Evolutionary conservation across 2,888 invertebrate species (phyloP).

Genomic region (Miltochrista miniata): DNA sequence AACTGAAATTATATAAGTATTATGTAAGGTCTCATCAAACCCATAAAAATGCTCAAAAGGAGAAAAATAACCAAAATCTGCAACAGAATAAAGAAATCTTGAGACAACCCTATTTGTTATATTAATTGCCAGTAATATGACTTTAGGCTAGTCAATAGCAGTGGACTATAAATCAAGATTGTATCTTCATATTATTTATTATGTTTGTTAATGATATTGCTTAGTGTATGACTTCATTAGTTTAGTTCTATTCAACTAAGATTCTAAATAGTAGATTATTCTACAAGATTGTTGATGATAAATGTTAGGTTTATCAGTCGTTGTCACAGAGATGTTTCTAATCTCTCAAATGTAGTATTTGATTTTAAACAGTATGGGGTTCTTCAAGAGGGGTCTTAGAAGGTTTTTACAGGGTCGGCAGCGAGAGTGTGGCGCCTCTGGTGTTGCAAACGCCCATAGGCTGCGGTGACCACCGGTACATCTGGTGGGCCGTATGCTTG

Average conservation of each 20-base stretch:
- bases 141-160: neutral
- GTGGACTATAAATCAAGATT: constrained; percentile 11
- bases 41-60: neutral
- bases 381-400: too few species aligned
- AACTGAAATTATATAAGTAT: too few species aligned
- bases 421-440: too few species aligned
- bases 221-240: constrained; percentile 8
- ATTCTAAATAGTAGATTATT: neutral
- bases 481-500: too few species aligned
- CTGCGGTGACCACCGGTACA: too few species aligned
- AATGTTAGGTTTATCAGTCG: neutral
- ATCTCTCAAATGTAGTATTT: too few species aligned
- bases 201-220: constrained; percentile 12
- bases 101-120: neutral
- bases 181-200: constrained; percentile 10
- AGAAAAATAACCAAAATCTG: neutral
- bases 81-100: neutral
- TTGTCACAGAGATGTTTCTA: too few species aligned
- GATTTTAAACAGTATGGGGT: too few species aligned
- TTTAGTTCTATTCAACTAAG: constrained; percentile 5
- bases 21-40: neutral
- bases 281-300: neutral
- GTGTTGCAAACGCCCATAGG: too few species aligned
- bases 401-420: too few species aligned
- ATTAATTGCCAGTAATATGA: constrained; percentile 11